Base-by-base conservation (phyloP, 2,797 vertebrate species). In the Sylvilagus floridanus region DNA sequence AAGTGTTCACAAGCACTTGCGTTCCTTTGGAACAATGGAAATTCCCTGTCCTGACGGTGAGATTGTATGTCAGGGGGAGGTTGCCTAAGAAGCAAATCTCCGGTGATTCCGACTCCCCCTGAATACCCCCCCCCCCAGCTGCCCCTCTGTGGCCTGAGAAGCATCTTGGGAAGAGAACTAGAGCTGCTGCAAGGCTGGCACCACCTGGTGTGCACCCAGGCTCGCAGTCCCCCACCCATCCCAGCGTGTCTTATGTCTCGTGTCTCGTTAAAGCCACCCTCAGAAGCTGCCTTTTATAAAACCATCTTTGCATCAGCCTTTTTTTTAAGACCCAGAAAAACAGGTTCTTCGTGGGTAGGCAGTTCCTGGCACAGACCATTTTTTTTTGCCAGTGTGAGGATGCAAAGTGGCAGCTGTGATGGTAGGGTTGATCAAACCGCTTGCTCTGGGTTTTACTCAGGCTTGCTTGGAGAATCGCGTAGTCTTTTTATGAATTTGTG, bases 281-380 rank as follows among this genome's bases (percentile, higher is more conserved):
- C 24, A 60, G 83, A 82, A 91, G 72, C 86, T 93, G n/a, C 93
- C 91, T 84, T 95, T 92, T 90, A 77, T 91, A 91, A 96, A 89
- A 77, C 17, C 52, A 0, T 88, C 89, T 95, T 54, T 73, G n/a
- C 86, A 78, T 96, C 73, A 93, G 7, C 68, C 30, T 24, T 84
- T 47, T 21, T n/a, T 83, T 19, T 88, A 76, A 91, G 76, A 54
- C 62, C 96, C 75, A 95, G 96, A 68, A 96, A 88, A 97, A 96
- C 97, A 96, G 94, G 90, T 97, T 98, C 97, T 97, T 97, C 95
- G 32, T 91, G 50, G 50, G 77, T 37, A 85, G 54, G 22, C 11
- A 24, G 92, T 75, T 94, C 69, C 79, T 77, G 75, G 69, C 60
- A 35, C 57, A 62, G 71, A 21, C 60, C 78, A 94, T 94, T 77